A percentile compares a stretch with the other conserved stretches of the same genome.
These are phyloP conservation scores for Solenopsis invicta DNA, from an alignment of 1,140 invertebrate genomes.

Conservation along the genomic window DNA sequence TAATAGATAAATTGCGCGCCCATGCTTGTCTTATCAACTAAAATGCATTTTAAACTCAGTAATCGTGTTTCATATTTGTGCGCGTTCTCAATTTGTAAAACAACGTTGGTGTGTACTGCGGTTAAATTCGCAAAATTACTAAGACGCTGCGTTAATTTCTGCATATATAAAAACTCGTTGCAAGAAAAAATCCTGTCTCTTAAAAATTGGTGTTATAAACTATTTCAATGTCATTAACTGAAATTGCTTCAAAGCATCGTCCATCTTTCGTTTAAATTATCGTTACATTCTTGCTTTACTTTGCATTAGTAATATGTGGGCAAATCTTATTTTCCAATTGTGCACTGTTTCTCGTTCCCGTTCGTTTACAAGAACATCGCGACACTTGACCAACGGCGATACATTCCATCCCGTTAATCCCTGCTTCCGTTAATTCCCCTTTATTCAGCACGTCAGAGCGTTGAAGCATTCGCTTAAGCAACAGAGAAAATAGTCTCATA, in stretches of 20 bases:
- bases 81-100: neutral
- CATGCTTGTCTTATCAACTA: neutral
- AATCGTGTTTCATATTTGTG: neutral
- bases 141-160: neutral
- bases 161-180: neutral
- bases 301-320: conserved; percentile 30
- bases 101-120: neutral
- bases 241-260: neutral
- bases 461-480: conserved; percentile 1
- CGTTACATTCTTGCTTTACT: neutral
- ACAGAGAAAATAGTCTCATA: conserved; percentile 16
- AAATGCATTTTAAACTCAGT: neutral
- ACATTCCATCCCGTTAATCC: conserved; percentile 60
- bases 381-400: conserved; percentile 58
- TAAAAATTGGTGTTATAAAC: neutral
- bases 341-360: conserved; percentile 19
- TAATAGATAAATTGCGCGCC: neutral
- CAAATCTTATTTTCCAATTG: conserved; percentile 51
- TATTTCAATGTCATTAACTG: neutral
- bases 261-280: neutral
- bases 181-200: neutral
- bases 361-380: conserved; percentile 28
- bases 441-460: conserved; percentile 35
- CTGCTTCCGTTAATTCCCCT: conserved; percentile 47
- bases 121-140: neutral